Evolutionary conservation across 2,797 vertebrate genomes (phyloP).

Genomic region (Harpagifer antarcticus): DNA sequence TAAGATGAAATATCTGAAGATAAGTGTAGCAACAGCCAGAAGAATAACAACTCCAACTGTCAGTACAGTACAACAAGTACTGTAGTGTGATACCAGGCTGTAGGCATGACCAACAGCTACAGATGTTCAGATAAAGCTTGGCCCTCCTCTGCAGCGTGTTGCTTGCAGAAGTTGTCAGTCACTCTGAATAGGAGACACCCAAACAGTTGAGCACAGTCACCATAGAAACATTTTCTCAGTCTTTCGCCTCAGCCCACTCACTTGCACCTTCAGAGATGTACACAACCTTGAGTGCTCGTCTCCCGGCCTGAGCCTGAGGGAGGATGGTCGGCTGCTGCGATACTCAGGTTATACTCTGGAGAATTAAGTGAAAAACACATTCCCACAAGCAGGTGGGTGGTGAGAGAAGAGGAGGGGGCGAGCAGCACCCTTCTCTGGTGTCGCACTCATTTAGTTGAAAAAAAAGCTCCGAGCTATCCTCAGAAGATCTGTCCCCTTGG

Average conservation of each 20-base stretch:
- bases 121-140: not conserved
- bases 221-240: conserved; percentile 79
- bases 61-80: not conserved
- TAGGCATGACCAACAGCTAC: not conserved
- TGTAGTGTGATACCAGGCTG: rapidly evolving
- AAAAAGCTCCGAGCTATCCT: conserved; percentile 16
- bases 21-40: not conserved
- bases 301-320: conserved; percentile 63
- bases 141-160: not conserved
- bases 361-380: conserved; percentile 47
- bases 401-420: not conserved
- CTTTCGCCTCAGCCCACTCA: conserved; percentile 75
- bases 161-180: conserved; percentile 53
- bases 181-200: conserved; percentile 38
- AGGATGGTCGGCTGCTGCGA: conserved; percentile 49
- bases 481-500: not conserved
- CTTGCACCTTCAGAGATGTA: conserved; percentile 54
- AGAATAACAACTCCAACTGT: not conserved
- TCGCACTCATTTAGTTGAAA: conserved; percentile 16
- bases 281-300: conserved; percentile 65
- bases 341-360: conserved; percentile 52
- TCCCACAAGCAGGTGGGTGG: conserved; percentile 53
- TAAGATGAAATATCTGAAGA: not conserved
- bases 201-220: conserved; percentile 61
- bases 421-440: not conserved